Base-by-base conservation (phyloP, 2,888 invertebrate species). In the Frankliniella fusca region DNA sequence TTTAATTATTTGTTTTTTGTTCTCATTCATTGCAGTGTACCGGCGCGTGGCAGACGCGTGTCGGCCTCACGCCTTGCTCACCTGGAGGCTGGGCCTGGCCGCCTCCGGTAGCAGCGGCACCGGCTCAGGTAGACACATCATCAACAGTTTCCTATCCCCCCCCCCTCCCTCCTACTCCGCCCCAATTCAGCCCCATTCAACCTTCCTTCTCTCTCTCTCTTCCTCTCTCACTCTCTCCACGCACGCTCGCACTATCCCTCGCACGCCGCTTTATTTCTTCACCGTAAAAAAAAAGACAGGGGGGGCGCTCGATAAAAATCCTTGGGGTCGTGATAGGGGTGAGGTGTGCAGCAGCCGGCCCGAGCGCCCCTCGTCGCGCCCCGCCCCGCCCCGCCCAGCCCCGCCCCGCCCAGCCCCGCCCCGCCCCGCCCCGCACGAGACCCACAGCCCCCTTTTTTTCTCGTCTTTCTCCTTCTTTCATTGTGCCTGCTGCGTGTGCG, bases 21-120 rank as follows among this genome's bases (percentile, higher is more conserved):
- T 38, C 5, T 38, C 5, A 38, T 38, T 38, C 5, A 2, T 38
- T 3, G 38, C 38, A 5, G 38, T 38, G 38, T 38, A 9, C 54
- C 12, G 70, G 70, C 70, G 70, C 70, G 70, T 70, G 70, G 70
- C 70, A 76, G 23, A 76, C 70, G 70, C 27, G 70, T 76, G 70
- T 8, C 70, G n/a, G 70, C 70, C 10, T 27, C 10, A 23, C 70
- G 27, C 23, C 27, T 76, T 18, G 61, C 38, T 38, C 38, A 38
- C 38, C 38, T 38, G 38, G 38, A 38, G 38, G 38, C 38, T 38
- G 38, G 38, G 38, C 38, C 38, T 5, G 38, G 38, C 38, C 38
- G 38, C 38, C 38, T 38, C 38, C 38, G 38, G 38, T 38, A 38
- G 38, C 38, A 38, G 38, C 38, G 38, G 38, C 38, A 38, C 38